phyloP scores from a whole-genome alignment of 2,797 vertebrate genomes.

The Enteromius thamalakanensis region DNA sequence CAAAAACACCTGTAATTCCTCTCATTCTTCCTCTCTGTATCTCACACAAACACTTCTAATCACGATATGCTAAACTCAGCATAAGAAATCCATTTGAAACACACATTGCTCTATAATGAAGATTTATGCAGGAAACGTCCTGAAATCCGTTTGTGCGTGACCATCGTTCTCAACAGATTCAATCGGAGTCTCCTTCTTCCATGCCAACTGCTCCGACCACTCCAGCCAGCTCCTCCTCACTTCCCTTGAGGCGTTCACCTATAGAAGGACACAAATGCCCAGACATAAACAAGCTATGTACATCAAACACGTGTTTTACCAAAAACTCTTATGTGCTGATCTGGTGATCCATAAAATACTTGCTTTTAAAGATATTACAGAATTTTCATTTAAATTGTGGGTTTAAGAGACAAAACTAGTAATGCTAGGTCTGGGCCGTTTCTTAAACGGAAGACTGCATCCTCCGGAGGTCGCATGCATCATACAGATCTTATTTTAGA shows the following conservation, averaged over 20 bases:
- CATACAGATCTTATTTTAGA: no score
- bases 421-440: conserved; percentile 7
- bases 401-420: conserved; percentile 23
- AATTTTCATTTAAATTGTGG: background rate
- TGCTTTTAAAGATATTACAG: background rate
- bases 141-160: background rate
- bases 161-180: conserved; percentile 59
- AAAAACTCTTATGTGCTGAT: background rate
- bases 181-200: conserved; percentile 88
- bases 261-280: conserved; percentile 11
- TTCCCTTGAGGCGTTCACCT: conserved; percentile 92
- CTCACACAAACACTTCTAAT: background rate
- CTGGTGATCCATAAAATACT: background rate
- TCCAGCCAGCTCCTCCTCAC: conserved; percentile 85
- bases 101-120: background rate
- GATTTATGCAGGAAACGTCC: background rate
- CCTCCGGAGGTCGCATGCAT: no score
- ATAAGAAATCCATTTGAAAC: background rate
- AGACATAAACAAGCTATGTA: conserved; percentile 19
- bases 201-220: conserved; percentile 78
- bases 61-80: background rate
- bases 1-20: conserved; percentile 20
- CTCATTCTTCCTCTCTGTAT: background rate
- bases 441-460: no score
- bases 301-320: background rate